A percentile compares a stretch with the other conserved stretches of the same genome.
Conservation (phyloP, 2,888 invertebrate species). For the Cheilosia impressa region DNA sequence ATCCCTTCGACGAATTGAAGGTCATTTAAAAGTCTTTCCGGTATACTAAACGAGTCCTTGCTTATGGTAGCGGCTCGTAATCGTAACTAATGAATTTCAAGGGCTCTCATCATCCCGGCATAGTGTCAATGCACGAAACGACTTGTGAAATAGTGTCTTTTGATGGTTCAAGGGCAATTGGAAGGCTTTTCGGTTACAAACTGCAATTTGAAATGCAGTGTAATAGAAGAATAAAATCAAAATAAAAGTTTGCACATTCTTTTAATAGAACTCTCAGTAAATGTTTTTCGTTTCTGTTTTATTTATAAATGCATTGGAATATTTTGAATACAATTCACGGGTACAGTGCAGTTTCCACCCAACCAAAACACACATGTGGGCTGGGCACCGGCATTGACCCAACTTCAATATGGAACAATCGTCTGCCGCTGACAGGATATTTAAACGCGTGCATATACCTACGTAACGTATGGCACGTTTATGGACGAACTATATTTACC, state of each 20-base stretch:
- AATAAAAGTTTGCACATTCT: background rate
- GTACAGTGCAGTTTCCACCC: too few relatives aligned
- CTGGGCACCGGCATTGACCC: too few relatives aligned
- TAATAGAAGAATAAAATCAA: background rate
- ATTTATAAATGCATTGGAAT: background rate
- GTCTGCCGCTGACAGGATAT: too few relatives aligned
- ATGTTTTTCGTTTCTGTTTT: background rate
- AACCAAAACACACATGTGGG: too few relatives aligned
- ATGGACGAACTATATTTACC: too few relatives aligned
- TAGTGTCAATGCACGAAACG: background rate
- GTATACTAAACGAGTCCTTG: conserved; percentile 5
- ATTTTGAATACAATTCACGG: background rate
- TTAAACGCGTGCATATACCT: too few relatives aligned
- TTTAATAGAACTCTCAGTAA: background rate
- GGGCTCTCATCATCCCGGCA: background rate
- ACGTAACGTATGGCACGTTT: too few relatives aligned
- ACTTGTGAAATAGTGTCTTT: conserved; percentile 6
- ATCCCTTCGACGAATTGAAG: conserved; percentile 23
- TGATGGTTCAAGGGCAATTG: conserved; percentile 33
- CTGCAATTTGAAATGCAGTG: conserved; percentile 6
- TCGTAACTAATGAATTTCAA: too few relatives aligned
- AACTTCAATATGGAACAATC: too few relatives aligned
- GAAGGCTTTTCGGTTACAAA: conserved; percentile 34
- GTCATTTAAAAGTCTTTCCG: conserved; percentile 65
- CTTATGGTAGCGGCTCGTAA: too few relatives aligned